Percentiles rank a stretch among this genome's conserved stretches.
phyloP scores from a whole-genome alignment of 2,113 vertebrate species.

The Gulo gulo region DNA sequence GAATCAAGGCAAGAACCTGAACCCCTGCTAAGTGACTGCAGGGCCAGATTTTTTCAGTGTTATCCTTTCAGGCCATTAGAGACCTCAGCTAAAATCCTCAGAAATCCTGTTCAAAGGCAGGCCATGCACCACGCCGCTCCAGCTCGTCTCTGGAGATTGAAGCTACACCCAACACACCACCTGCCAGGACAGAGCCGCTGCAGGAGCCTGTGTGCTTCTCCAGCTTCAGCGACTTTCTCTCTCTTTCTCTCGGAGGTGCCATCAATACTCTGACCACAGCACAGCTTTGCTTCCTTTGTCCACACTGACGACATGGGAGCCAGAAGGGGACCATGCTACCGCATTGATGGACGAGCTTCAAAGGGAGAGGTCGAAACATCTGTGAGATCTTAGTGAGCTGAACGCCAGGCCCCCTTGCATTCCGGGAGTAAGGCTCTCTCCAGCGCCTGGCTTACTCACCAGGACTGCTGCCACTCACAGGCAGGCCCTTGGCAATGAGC shows the following conservation, averaged over 20 bases:
- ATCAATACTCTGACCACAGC: constrained; percentile 95
- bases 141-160: constrained; percentile 57
- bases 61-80: background rate
- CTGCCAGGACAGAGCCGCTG: background rate
- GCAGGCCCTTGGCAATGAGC: background rate
- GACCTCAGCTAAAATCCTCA: background rate
- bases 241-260: background rate
- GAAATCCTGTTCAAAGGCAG: background rate
- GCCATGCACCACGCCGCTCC: background rate
- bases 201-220: background rate
- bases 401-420: background rate
- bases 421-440: background rate
- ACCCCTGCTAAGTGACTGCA: background rate
- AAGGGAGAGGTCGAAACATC: constrained; percentile 32
- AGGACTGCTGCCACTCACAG: background rate
- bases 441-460: accelerated
- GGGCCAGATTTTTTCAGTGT: background rate
- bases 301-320: constrained; percentile 92
- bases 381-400: background rate
- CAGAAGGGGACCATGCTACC: constrained; percentile 94
- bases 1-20: background rate
- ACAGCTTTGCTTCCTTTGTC: constrained; percentile 95
- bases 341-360: constrained; percentile 94
- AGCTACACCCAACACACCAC: background rate
- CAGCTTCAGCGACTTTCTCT: background rate